phyloP scores from a whole-genome alignment of 2,113 vertebrate genomes.

The Ammospiza nelsoni region DNA sequence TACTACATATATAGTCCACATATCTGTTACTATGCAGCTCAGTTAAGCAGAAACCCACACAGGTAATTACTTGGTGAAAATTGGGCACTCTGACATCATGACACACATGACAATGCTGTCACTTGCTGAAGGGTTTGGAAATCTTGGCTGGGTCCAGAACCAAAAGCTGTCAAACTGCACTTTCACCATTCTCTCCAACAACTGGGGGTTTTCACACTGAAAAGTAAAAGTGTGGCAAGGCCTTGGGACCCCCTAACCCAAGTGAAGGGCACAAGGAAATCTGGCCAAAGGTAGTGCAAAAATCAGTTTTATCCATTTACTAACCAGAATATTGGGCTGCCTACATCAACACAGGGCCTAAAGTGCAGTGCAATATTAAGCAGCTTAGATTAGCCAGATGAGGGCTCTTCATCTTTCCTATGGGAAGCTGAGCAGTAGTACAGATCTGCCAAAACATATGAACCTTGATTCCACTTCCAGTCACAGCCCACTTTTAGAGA shows the following conservation, averaged over 20 bases:
- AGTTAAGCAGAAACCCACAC: neutral
- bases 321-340: neutral
- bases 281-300: neutral
- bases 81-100: neutral
- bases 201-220: neutral
- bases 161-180: neutral
- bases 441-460: accelerated
- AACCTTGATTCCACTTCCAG: neutral
- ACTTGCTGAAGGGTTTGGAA: neutral
- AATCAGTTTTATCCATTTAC: neutral
- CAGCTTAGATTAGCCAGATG: neutral
- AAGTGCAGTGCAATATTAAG: neutral
- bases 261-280: neutral
- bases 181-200: neutral
- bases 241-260: neutral
- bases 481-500: neutral
- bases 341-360: neutral
- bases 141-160: neutral
- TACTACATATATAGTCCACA: neutral
- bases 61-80: neutral
- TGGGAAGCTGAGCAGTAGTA: neutral
- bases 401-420: neutral
- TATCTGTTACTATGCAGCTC: neutral
- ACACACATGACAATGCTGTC: neutral
- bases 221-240: neutral